Evolutionary conservation across 2,113 vertebrate species (phyloP).

Genomic region (Genyomyrus donnyi): DNA sequence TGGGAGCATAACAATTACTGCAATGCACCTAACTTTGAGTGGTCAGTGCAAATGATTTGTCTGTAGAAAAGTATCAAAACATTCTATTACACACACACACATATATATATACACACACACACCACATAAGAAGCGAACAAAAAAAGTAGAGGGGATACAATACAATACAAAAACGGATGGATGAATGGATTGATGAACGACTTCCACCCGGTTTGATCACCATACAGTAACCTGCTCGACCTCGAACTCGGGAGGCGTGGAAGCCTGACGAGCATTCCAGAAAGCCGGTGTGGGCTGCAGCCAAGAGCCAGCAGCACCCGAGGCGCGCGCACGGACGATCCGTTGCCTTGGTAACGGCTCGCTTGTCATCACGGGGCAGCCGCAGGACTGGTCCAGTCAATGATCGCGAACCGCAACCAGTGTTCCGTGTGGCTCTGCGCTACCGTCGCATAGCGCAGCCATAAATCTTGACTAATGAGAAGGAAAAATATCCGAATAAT

Average conservation of each 20-base stretch:
- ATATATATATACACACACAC: too few species aligned
- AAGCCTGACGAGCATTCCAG: background rate
- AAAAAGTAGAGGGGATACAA: background rate
- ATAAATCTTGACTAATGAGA: background rate
- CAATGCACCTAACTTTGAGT: background rate
- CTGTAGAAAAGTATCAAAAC: background rate
- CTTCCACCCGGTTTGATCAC: background rate
- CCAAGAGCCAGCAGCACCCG: background rate
- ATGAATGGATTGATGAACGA: background rate
- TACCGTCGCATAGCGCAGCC: background rate
- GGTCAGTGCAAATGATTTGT: background rate
- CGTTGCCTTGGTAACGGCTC: slow-evolving; percentile 54
- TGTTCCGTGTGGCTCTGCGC: background rate
- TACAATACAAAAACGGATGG: background rate
- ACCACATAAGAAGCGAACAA: background rate
- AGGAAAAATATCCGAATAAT: background rate
- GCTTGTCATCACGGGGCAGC: slow-evolving; percentile 20
- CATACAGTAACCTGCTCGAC: background rate
- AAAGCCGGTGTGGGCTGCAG: background rate
- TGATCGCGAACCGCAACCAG: background rate
- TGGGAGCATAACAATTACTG: background rate
- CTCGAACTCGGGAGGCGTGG: background rate
- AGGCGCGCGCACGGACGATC: slow-evolving; percentile 8
- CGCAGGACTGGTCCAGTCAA: slow-evolving; percentile 15
- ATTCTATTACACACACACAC: background rate